These are phyloP conservation scores for Helicoverpa assulta DNA, from an alignment of 2,888 invertebrate species.

Conservation along the genomic window DNA sequence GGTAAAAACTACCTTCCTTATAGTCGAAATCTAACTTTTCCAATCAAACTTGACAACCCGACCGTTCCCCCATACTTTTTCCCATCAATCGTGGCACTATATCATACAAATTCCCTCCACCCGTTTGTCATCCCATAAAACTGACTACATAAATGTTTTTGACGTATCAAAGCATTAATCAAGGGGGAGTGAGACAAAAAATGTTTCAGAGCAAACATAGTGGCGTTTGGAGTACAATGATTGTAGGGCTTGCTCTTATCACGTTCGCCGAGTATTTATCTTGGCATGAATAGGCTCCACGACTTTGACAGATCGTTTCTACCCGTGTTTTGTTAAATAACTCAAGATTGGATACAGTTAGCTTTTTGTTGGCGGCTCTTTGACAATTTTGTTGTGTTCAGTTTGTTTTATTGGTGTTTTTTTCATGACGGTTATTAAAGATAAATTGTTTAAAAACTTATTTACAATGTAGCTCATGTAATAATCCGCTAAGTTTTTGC, in stretches of 20 bases:
- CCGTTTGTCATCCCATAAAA: conserved; percentile 66
- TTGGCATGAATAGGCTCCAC: conserved; percentile 75
- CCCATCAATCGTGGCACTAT: conserved; percentile 58
- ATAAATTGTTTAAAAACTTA: no score
- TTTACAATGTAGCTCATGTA: no score
- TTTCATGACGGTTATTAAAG: conserved; percentile 2
- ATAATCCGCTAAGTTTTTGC: no score
- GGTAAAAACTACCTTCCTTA: conserved; percentile 15
- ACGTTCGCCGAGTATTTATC: conserved; percentile 79
- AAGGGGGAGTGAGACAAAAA: conserved; percentile 64
- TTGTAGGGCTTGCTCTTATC: conserved; percentile 73
- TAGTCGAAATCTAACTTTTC: conserved; percentile 38
- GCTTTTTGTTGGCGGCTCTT: conserved; percentile 66
- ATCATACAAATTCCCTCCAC: conserved; percentile 57
- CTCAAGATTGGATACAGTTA: conserved; percentile 65
- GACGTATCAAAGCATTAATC: conserved; percentile 70
- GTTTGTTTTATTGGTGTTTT: conserved; percentile 30
- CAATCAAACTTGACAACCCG: conserved; percentile 54
- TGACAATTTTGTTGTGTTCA: conserved; percentile 36
- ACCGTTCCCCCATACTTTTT: conserved; percentile 37
- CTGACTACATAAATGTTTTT: conserved; percentile 67
- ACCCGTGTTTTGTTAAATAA: conserved; percentile 81
- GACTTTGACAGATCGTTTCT: conserved; percentile 82
- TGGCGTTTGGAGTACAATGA: conserved; percentile 60
- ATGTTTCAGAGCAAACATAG: conserved; percentile 54